These are phyloP conservation scores for Platyrinchus mystaceus DNA, from an alignment of 2,797 vertebrate species.

Conservation along the genomic window DNA sequence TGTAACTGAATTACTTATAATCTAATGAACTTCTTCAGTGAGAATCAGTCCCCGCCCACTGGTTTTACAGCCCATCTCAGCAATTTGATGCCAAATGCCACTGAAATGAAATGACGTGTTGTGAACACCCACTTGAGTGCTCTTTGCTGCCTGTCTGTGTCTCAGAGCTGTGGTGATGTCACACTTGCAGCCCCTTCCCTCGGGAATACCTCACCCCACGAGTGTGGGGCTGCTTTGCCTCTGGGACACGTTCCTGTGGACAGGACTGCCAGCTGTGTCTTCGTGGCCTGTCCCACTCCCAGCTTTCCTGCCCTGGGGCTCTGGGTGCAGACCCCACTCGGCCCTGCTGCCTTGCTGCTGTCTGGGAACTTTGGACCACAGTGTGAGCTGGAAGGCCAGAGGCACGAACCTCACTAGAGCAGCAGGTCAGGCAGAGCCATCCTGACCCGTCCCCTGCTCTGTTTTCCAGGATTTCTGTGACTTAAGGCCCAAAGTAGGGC, in stretches of 20 bases:
- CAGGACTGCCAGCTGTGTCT: background rate
- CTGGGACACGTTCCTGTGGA: background rate
- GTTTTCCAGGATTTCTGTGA: background rate
- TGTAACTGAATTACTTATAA: conserved; percentile 51
- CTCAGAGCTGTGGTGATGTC: background rate
- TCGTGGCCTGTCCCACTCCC: background rate
- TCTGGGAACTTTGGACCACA: background rate
- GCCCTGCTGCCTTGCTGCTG: background rate
- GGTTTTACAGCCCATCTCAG: conserved; percentile 33
- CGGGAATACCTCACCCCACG: background rate
- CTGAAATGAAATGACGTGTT: background rate
- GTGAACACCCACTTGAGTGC: conserved; percentile 35
- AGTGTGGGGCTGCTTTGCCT: accelerated
- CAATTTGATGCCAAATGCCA: conserved; percentile 37
- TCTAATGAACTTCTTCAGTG: conserved; percentile 57
- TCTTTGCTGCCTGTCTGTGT: background rate
- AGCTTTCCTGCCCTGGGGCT: background rate
- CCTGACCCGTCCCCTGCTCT: background rate
- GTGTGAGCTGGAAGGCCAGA: background rate
- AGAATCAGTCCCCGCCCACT: conserved; percentile 45
- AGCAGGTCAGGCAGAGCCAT: background rate
- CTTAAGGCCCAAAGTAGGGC: background rate
- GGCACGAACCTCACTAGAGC: background rate
- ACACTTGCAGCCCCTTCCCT: background rate
- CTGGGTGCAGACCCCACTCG: accelerated